Percentiles rank a stretch among this genome's conserved stretches.
phyloP scores from a whole-genome alignment of 2,113 vertebrate species.

The Chinchilla lanigera region DNA sequence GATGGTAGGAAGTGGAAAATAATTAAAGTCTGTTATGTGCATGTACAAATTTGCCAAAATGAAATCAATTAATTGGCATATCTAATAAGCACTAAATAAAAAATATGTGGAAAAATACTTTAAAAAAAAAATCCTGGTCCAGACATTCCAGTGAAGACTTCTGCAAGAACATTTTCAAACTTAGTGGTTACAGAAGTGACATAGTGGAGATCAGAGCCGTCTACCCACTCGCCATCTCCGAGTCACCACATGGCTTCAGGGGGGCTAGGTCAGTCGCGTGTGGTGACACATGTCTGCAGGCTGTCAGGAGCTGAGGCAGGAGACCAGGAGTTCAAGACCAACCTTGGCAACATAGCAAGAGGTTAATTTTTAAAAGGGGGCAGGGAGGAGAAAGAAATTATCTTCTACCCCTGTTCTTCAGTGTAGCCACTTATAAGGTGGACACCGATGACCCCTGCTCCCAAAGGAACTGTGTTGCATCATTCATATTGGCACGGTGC shows the following conservation, averaged over 20 bases:
- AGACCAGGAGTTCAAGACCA: background rate
- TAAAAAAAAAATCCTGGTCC: background rate
- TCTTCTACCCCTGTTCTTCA: background rate
- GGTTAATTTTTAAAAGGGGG: background rate
- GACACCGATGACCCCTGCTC: accelerated
- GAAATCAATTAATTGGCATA: background rate
- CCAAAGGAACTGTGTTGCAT: accelerated
- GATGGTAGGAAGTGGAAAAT: background rate
- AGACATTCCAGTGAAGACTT: background rate
- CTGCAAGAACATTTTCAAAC: background rate
- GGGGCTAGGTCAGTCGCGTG: background rate
- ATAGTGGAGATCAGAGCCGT: background rate
- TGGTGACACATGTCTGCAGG: background rate
- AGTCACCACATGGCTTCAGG: background rate
- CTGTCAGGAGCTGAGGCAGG: background rate
- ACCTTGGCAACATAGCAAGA: background rate
- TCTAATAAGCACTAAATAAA: background rate
- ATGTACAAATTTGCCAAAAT: background rate
- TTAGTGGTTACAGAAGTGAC: background rate
- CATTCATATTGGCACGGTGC: background rate
- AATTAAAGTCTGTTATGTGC: background rate
- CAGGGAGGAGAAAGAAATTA: background rate
- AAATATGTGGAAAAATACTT: background rate
- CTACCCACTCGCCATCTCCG: background rate
- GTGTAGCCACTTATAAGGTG: background rate